These are phyloP conservation scores for Sylvietta virens DNA, from an alignment of 2,113 vertebrate genomes.

Conservation along the genomic window DNA sequence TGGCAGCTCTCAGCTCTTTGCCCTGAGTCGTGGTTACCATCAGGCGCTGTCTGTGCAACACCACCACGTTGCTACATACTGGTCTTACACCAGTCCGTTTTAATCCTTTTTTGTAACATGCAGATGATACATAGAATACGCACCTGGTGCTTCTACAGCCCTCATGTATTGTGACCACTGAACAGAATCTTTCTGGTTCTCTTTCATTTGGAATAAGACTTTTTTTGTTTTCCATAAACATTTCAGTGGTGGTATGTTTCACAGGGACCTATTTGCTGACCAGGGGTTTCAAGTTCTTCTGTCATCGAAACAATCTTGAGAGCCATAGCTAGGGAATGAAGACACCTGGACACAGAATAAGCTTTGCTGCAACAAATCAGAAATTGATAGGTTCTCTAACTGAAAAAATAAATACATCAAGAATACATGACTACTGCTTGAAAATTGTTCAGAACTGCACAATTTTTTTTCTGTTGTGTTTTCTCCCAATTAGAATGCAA, in stretches of 20 bases:
- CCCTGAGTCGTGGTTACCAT: background rate
- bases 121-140: background rate
- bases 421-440: background rate
- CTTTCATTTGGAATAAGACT: background rate
- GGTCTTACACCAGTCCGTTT: background rate
- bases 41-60: background rate
- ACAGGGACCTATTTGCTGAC: background rate
- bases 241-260: fast-evolving
- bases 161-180: background rate
- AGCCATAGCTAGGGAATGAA: background rate
- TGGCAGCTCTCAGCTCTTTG: background rate
- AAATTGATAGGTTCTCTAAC: background rate
- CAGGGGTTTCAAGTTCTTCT: background rate
- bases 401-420: background rate
- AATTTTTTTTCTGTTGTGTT: background rate
- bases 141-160: background rate
- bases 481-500: background rate
- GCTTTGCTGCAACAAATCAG: background rate
- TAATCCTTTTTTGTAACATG: background rate
- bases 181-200: background rate
- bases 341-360: background rate
- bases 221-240: background rate
- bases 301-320: background rate
- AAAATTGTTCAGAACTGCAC: background rate
- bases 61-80: background rate